phyloP scores from a whole-genome alignment of 2,113 vertebrate species.

The Chlamydotis undulata region DNA sequence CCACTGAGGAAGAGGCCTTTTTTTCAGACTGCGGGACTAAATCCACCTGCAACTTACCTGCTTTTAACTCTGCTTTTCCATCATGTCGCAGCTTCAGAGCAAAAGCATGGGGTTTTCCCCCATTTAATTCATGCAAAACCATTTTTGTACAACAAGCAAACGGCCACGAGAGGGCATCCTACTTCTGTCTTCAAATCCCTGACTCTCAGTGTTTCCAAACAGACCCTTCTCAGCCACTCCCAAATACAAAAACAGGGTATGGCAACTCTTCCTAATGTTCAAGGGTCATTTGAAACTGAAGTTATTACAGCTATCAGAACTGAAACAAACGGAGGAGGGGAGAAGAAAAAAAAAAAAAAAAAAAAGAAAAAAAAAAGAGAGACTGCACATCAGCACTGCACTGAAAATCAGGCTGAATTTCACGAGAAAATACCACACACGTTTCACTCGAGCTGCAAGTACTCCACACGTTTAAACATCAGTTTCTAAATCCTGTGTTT shows the following conservation, averaged over 20 bases:
- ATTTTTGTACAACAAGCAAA: background rate
- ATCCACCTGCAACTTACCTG: fast-evolving
- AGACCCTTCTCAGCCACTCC: background rate
- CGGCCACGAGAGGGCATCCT: background rate
- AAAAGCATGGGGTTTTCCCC: background rate
- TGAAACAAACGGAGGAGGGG: fast-evolving
- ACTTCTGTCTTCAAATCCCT: background rate
- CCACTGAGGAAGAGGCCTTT: background rate
- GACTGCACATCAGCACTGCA: background rate
- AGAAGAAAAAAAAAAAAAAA: too few species aligned
- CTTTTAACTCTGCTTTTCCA: background rate
- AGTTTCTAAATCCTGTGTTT: background rate
- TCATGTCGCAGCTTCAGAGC: background rate
- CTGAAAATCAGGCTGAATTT: background rate
- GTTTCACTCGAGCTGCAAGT: background rate
- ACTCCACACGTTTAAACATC: background rate
- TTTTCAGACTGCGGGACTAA: background rate
- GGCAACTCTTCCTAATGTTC: background rate
- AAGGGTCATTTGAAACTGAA: background rate
- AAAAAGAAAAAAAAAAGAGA: too few species aligned
- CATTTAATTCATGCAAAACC: fast-evolving
- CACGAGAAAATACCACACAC: background rate
- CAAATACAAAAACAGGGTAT: fast-evolving
- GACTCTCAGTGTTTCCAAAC: background rate
- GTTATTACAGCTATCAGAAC: too few species aligned